Conservation (phyloP, 2,797 vertebrate genomes). For the Clarias pachynema region DNA sequence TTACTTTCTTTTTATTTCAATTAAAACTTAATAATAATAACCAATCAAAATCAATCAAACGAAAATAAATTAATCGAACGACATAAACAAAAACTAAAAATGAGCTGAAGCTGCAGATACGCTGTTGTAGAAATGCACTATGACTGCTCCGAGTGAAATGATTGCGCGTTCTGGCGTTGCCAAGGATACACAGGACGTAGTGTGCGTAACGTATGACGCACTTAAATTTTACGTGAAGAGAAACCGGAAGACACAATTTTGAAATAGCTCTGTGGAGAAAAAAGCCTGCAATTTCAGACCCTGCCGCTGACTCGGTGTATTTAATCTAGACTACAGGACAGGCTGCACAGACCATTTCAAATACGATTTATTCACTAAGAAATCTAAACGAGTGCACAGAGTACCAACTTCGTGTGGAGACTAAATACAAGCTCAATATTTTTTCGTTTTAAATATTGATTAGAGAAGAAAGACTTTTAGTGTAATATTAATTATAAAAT, state of each 20-base stretch:
- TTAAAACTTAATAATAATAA: background rate
- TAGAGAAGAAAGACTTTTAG: background rate
- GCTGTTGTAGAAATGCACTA: background rate
- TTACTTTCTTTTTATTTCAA: background rate
- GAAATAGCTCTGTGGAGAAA: background rate
- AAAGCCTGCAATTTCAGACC: background rate
- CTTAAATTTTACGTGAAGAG: slow-evolving; percentile 6
- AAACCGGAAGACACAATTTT: slow-evolving; percentile 33
- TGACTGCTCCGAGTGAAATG: background rate
- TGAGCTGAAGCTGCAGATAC: background rate
- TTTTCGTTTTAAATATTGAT: background rate
- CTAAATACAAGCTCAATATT: no score
- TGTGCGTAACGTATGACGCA: slow-evolving; percentile 33
- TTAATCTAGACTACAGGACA: background rate
- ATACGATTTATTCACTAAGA: background rate
- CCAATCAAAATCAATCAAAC: background rate
- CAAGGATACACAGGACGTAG: slow-evolving; percentile 5
- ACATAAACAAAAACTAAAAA: background rate
- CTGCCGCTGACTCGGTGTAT: background rate
- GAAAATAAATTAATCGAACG: background rate
- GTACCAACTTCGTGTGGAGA: background rate
- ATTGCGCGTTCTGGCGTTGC: slow-evolving; percentile 5
- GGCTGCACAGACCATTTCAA: background rate
- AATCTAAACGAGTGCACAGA: background rate
- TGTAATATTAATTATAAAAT: background rate